A percentile compares a stretch with the other conserved stretches of the same genome.
These are phyloP conservation scores for Drosophila kepulauana DNA, from an alignment of 1,140 invertebrate genomes.

Conservation along the genomic window DNA sequence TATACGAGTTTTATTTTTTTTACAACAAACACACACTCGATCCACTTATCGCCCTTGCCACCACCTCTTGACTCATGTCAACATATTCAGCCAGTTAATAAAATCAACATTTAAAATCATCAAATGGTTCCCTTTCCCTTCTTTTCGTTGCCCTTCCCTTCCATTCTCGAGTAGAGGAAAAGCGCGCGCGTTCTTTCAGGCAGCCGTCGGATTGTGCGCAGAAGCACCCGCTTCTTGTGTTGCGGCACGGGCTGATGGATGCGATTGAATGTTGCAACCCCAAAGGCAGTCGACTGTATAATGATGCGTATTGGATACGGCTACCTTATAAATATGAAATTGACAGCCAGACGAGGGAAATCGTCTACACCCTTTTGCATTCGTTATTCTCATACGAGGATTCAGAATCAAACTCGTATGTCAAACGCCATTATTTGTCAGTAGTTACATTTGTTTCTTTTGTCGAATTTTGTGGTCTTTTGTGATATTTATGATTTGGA, in stretches of 20 bases:
- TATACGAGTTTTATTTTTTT: constrained; percentile 32
- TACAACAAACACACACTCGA: constrained; percentile 63
- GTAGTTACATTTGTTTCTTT: constrained; percentile 70
- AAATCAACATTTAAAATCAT: constrained; percentile 67
- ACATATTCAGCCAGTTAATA: constrained; percentile 57
- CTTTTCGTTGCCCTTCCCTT: no score
- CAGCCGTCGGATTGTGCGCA: constrained; percentile 36
- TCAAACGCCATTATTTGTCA: constrained; percentile 43
- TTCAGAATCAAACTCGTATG: neutral
- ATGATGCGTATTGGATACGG: constrained; percentile 60
- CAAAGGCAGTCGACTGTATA: constrained; percentile 48
- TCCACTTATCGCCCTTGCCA: constrained; percentile 65
- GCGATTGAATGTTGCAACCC: constrained; percentile 46
- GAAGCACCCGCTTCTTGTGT: constrained; percentile 18
- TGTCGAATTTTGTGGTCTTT: constrained; percentile 10
- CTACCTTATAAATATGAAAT: constrained; percentile 48
- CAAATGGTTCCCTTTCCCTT: constrained; percentile 42
- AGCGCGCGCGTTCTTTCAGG: constrained; percentile 19
- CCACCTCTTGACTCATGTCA: constrained; percentile 64
- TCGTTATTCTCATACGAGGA: neutral
- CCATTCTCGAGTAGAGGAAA: constrained; percentile 19
- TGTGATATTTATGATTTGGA: constrained; percentile 28
- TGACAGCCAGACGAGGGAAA: constrained; percentile 15
- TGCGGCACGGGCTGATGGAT: constrained; percentile 55
- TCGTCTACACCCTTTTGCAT: constrained; percentile 32